Evolutionary conservation across 2,797 vertebrate species (phyloP).

Genomic region (Rhinella marina): DNA sequence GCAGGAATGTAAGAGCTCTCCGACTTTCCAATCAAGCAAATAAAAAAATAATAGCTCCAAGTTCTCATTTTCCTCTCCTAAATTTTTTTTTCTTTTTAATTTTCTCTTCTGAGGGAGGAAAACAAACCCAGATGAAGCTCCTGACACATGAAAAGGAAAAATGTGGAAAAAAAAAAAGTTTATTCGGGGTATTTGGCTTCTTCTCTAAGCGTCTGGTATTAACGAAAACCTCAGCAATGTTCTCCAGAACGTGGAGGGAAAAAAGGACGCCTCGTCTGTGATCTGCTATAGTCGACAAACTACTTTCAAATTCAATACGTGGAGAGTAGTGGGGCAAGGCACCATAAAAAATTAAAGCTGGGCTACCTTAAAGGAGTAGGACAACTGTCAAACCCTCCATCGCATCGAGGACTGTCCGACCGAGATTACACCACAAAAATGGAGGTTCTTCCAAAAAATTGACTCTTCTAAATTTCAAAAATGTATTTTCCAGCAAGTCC

Average conservation of each 20-base stretch:
- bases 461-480: not conserved
- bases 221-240: conserved; percentile 26
- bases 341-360: not conserved
- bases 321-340: not conserved
- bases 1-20: conserved; percentile 13
- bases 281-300: conserved; percentile 17
- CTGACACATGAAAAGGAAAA: conserved; percentile 51
- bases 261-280: not conserved
- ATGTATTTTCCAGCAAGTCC: not conserved
- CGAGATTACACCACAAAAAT: too few relatives aligned
- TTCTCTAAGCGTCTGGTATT: not conserved
- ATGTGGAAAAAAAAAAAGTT: conserved; percentile 29
- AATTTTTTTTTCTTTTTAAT: conserved; percentile 9
- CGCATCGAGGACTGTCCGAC: not conserved
- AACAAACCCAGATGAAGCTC: conserved; percentile 52
- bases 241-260: not conserved
- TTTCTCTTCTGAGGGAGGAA: conserved; percentile 22
- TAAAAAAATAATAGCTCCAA: conserved; percentile 42
- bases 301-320: not conserved
- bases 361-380: not conserved
- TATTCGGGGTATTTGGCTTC: conserved; percentile 28
- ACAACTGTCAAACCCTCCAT: not conserved
- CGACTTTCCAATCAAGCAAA: conserved; percentile 49
- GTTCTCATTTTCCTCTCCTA: conserved; percentile 48
- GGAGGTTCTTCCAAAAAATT: not conserved